These are phyloP conservation scores for Ptychodera flava DNA, from an alignment of 35 echinoderm and acorn worm genomes.

Conservation along the genomic window DNA sequence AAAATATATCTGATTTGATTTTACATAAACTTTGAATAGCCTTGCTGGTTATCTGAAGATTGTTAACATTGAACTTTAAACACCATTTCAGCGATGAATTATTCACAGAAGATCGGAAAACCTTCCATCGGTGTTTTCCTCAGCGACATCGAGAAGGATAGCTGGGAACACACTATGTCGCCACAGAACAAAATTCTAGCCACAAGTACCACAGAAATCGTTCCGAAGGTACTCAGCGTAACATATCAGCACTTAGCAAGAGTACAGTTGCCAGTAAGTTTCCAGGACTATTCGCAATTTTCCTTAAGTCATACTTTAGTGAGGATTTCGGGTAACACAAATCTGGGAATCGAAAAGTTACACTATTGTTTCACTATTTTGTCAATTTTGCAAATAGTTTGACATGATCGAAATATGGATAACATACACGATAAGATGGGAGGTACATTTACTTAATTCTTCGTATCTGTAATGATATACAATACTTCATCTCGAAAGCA, in stretches of 20 bases:
- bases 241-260: neutral
- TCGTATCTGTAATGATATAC: too few relatives aligned
- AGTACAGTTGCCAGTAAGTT: too few relatives aligned
- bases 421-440: too few relatives aligned
- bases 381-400: too few relatives aligned
- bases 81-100: neutral
- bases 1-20: too few relatives aligned
- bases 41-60: too few relatives aligned
- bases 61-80: too few relatives aligned
- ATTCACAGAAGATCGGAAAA: neutral
- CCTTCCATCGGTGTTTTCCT: neutral
- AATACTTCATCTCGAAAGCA: too few relatives aligned
- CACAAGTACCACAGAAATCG: neutral
- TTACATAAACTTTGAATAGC: too few relatives aligned
- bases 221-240: neutral
- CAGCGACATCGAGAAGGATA: neutral
- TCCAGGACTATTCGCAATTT: neutral
- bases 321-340: neutral
- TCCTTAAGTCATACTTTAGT: neutral
- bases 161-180: neutral
- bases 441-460: too few relatives aligned
- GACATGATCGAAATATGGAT: too few relatives aligned
- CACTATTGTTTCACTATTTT: neutral
- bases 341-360: neutral
- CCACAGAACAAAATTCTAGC: neutral